Base-by-base conservation (phyloP, 2,113 vertebrate species). In the Speoplatyrhinus poulsoni region DNA sequence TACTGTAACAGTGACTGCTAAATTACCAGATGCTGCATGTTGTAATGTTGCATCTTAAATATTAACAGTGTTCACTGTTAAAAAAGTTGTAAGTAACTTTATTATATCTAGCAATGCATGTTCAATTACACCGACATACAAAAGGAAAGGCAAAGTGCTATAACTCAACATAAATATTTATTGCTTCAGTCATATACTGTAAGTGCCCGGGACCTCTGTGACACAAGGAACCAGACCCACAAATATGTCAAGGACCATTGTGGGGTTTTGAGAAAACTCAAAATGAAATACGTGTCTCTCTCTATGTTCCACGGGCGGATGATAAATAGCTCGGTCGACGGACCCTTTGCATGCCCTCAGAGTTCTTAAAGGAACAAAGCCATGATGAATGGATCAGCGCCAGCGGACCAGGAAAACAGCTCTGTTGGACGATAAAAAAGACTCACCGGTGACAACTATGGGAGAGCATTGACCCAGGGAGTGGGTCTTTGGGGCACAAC, bases 361-460 rank as follows among this genome's bases (percentile, higher is more conserved):
- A 92, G 92, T 95, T 95, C 92, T 93, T 94, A 83, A 89, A 93
- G 86, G 90, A 92, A 93, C 90, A 94, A 92, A 92, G 82, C 90
- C 88, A 91, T 86, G 89, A 95, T 93, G 93, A 95, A 93, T 94
- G 89, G 85, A 94, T 92, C 92, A 93, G 90, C 89, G 90, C 82
- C 86, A 93, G 84, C 90, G 78, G 78, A 73, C 89, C 91, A 92
- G 89, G 91, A 88, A 92, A 94, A 92, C 81, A 88, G 83, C 87
- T 92, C 86, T 93, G 91, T 92, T 68, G 67, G 83, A 76, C 91
- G 89, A 94, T 92, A 91, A 95, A 93, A 93, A 94, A 93, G 93
- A 94, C 93, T 93, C 90, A 89, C 85, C 90, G 93, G 89, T 94
- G 94, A 94, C 92, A 94, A 94, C 88, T 89, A 90, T 93, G 93